A percentile compares a stretch with the other conserved stretches of the same genome.
Evolutionary conservation across 2,888 invertebrate species (phyloP).

Genomic region (Agapostemon virescens): DNA sequence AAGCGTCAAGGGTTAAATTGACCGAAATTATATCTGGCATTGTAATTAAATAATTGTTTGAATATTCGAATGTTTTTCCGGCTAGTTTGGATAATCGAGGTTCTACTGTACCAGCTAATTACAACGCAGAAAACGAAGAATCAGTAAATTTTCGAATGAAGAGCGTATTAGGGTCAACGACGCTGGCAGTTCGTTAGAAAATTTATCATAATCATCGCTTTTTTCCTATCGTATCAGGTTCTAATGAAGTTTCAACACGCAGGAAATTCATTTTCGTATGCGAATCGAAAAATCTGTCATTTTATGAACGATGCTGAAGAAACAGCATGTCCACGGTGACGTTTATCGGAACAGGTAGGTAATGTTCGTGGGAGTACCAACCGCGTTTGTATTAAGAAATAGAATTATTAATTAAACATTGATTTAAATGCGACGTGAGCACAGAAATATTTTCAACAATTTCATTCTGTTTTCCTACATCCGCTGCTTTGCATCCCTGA

Average conservation of each 20-base stretch:
- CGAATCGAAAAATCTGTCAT: not conserved
- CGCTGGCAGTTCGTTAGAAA: not conserved
- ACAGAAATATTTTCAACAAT: not conserved
- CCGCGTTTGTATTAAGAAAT: not conserved
- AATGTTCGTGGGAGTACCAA: not conserved
- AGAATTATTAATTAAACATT: too few species aligned
- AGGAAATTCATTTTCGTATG: not conserved
- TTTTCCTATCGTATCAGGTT: too few species aligned
- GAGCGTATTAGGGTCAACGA: not conserved
- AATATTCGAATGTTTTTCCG: not conserved
- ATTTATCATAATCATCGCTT: too few species aligned
- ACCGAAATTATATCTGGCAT: too few species aligned
- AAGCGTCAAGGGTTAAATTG: too few species aligned
- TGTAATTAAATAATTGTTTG: too few species aligned
- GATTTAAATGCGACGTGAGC: not conserved
- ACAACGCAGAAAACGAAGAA: too few species aligned
- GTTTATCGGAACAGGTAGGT: not conserved
- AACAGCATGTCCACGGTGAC: not conserved
- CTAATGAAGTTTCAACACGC: not conserved
- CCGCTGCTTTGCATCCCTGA: not conserved
- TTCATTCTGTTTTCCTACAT: not conserved
- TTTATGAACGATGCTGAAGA: not conserved
- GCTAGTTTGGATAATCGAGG: not conserved
- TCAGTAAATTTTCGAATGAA: not conserved
- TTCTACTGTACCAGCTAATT: not conserved